phyloP scores from a whole-genome alignment of 2,888 invertebrate species.

The Dolichomitus sp. region DNA sequence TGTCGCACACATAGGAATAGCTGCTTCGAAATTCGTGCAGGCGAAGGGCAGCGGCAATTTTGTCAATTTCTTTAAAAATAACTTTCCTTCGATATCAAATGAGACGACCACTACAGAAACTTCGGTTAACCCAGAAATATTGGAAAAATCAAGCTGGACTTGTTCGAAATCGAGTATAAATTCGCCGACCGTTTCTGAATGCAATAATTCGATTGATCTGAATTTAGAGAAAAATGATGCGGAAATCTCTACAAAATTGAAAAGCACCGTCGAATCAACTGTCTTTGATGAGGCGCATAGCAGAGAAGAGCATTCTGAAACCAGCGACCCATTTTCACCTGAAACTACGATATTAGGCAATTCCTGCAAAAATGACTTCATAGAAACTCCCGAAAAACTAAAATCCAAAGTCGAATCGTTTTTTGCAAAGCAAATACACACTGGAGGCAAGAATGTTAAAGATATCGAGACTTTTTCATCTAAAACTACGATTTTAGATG shows the following conservation, averaged over 20 bases:
- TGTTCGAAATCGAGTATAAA: neutral
- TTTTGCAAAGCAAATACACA: neutral
- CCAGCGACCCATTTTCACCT: neutral
- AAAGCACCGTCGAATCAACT: too few species aligned
- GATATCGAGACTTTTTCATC: neutral
- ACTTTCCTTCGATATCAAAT: slow-evolving; percentile 65
- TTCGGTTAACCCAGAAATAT: neutral
- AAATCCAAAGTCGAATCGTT: neutral
- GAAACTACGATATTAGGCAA: neutral
- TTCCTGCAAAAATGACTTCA: neutral
- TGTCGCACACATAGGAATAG: slow-evolving; percentile 86
- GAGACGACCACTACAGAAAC: slow-evolving; percentile 66
- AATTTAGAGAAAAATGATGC: neutral
- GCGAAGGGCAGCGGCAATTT: slow-evolving; percentile 79
- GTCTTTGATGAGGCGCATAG: too few species aligned
- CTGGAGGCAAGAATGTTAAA: neutral
- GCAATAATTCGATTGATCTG: neutral
- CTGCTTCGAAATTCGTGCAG: slow-evolving; percentile 86
- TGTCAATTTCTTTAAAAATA: slow-evolving; percentile 80
- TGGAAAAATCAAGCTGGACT: neutral
- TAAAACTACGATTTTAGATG: neutral
- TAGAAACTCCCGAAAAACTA: neutral
- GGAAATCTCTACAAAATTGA: too few species aligned
- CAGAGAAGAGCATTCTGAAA: too few species aligned
- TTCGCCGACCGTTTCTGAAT: neutral